A percentile compares a stretch with the other conserved stretches of the same genome.
phyloP scores from a whole-genome alignment of 2,797 vertebrate species.

The Glossophaga mutica region DNA sequence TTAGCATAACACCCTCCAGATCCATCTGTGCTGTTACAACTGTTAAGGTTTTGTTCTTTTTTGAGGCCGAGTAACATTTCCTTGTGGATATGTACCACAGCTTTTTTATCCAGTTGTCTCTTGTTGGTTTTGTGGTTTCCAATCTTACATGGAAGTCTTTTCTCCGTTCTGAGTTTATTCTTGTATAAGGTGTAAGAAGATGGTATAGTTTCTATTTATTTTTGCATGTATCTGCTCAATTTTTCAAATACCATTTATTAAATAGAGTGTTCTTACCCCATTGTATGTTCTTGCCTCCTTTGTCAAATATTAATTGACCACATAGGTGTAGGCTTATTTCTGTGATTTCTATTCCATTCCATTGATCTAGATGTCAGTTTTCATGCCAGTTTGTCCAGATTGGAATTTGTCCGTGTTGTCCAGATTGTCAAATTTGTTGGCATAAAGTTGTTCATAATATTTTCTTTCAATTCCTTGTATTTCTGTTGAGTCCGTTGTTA shows the following conservation, averaged over 20 bases:
- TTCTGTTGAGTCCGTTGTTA: background rate
- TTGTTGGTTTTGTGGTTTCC: background rate
- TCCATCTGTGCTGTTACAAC: background rate
- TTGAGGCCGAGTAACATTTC: background rate
- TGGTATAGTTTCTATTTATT: background rate
- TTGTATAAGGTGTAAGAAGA: background rate
- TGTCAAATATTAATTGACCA: background rate
- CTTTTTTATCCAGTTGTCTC: background rate
- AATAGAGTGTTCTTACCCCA: background rate
- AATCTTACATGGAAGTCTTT: background rate
- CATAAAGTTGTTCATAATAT: background rate
- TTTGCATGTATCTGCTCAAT: background rate
- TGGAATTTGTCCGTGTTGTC: background rate
- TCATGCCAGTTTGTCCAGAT: background rate
- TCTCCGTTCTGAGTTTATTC: background rate
- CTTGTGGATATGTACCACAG: background rate
- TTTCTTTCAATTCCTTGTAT: background rate
- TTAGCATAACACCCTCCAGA: background rate
- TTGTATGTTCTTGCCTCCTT: background rate
- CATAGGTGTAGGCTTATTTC: background rate
- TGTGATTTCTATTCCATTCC: background rate
- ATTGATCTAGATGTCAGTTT: background rate
- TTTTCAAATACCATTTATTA: background rate
- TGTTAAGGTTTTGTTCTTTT: background rate
- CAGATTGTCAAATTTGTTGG: background rate